Percentiles rank a stretch among this genome's conserved stretches.
phyloP scores from a whole-genome alignment of 1,140 invertebrate genomes.

The Lithobius niger region DNA sequence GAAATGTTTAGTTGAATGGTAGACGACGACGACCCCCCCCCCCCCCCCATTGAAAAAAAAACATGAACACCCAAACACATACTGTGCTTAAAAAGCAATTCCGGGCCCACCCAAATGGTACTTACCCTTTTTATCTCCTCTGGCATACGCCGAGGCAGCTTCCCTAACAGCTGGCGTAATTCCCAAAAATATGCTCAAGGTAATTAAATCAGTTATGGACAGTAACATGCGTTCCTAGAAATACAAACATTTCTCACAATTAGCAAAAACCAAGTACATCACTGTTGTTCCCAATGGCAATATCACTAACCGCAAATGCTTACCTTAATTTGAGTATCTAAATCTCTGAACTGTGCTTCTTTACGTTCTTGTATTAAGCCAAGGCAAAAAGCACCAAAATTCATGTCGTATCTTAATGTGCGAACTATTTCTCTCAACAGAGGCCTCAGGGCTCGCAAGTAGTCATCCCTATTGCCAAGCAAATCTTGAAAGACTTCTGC shows the following conservation, averaged over 20 bases:
- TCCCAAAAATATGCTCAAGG: conserved; percentile 67
- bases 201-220: conserved; percentile 68
- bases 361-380: conserved; percentile 49
- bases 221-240: conserved; percentile 60
- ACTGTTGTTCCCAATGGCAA: neutral
- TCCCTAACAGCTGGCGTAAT: conserved; percentile 62
- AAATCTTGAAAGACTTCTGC: conserved; percentile 76
- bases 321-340: conserved; percentile 30
- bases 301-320: neutral
- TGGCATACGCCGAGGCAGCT: conserved; percentile 38
- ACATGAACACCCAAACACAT: too few species aligned
- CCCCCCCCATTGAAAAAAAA: too few species aligned
- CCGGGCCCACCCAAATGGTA: too few species aligned
- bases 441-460: conserved; percentile 63
- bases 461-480: conserved; percentile 77
- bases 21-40: too few species aligned
- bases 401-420: conserved; percentile 62
- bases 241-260: too few species aligned
- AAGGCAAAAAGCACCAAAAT: conserved; percentile 51
- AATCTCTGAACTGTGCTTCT: conserved; percentile 28
- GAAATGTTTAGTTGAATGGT: too few species aligned
- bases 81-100: too few species aligned
- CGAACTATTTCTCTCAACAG: conserved; percentile 79
- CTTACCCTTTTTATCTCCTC: conserved; percentile 45
- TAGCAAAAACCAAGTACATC: conserved; percentile 2